These are phyloP conservation scores for Drosophila kanekoi DNA, from an alignment of 2,888 invertebrate genomes.

Conservation along the genomic window DNA sequence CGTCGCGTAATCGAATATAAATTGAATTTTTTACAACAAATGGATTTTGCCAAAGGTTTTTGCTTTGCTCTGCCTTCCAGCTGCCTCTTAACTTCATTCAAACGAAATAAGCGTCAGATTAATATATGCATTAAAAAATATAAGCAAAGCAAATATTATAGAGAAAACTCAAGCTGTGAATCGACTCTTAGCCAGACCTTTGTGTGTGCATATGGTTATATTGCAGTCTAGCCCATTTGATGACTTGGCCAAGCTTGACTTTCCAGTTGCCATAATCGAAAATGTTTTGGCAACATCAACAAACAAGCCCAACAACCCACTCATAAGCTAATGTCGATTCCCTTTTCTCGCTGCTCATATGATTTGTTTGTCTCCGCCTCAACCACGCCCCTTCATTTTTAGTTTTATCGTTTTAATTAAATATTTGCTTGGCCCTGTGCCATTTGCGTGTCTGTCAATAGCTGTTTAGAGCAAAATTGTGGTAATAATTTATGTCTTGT, in stretches of 20 bases:
- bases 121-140: conserved; percentile 74
- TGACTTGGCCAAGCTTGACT: conserved; percentile 15
- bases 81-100: conserved; percentile 55
- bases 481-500: conserved; percentile 24
- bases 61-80: not conserved
- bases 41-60: conserved; percentile 70
- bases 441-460: conserved; percentile 50
- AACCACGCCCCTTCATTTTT: conserved; percentile 6
- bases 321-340: not conserved
- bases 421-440: conserved; percentile 33
- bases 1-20: conserved; percentile 78
- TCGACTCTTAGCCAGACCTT: conserved; percentile 10
- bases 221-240: conserved; percentile 15
- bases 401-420: conserved; percentile 31
- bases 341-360: not conserved
- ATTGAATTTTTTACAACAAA: conserved; percentile 74
- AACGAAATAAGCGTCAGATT: conserved; percentile 72
- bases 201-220: conserved; percentile 5
- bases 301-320: conserved; percentile 3
- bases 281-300: conserved; percentile 17
- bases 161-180: not conserved
- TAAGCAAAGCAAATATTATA: conserved; percentile 10
- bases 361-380: conserved; percentile 4
- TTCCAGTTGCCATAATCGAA: conserved; percentile 1
- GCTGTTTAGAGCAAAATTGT: conserved; percentile 20